Conservation (phyloP, 1,140 invertebrate species). For the Rhyzopertha dominica region DNA sequence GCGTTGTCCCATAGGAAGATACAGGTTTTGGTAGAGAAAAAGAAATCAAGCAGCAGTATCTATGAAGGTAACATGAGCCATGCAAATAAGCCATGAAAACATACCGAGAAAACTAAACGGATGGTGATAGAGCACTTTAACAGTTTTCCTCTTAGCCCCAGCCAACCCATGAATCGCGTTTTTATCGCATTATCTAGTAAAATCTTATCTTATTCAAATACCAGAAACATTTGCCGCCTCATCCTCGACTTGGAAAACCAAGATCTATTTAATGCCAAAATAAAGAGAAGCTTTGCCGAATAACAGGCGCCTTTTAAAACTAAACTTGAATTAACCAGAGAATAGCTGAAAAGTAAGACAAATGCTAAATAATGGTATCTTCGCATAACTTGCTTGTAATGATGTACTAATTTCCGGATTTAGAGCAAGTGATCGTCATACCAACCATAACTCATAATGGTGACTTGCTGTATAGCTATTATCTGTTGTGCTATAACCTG, state of each 20-base stretch:
- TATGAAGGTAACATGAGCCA: conserved; percentile 3
- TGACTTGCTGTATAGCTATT: conserved; percentile 6
- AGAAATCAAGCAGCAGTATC: conserved; percentile 8
- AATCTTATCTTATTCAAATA: background rate
- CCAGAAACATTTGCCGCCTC: too few species aligned
- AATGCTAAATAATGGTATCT: background rate
- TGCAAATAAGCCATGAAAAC: conserved; percentile 4
- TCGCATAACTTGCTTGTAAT: background rate
- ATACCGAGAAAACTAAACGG: conserved; percentile 7
- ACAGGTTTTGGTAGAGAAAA: conserved; percentile 8
- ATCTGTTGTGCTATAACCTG: too few species aligned
- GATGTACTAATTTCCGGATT: conserved; percentile 1
- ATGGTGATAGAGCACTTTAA: conserved; percentile 7
- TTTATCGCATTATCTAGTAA: conserved; percentile 8
- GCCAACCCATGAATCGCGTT: background rate
- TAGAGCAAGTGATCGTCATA: conserved; percentile 4
- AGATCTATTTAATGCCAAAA: conserved; percentile 9
- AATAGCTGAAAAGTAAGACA: background rate
- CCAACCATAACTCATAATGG: conserved; percentile 6
- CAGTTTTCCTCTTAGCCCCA: conserved; percentile 3
- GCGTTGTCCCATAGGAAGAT: conserved; percentile 7
- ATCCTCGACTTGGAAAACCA: conserved; percentile 7
- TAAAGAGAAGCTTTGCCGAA: conserved; percentile 7
- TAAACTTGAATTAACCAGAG: conserved; percentile 9
- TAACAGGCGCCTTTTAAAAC: conserved; percentile 2